Evolutionary conservation across 2,113 vertebrate genomes (phyloP), one percentile per base, ranked within the genome.

Genomic region (Cochlearius cochlearius): DNA sequence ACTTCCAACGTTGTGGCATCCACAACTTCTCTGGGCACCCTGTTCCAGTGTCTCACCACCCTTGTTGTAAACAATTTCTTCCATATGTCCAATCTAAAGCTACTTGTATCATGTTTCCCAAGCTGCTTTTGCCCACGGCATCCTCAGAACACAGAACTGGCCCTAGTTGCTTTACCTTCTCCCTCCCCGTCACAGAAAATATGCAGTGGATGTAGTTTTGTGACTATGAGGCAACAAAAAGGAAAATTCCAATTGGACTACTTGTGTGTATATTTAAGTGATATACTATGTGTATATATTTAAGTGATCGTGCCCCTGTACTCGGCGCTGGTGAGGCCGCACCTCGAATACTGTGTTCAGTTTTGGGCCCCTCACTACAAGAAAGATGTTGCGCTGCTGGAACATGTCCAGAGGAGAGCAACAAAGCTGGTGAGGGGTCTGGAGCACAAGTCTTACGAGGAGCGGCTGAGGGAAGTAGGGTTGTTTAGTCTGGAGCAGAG

Each of bases 51-150:
- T 36, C 15, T 71, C 20, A 26, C 3, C 7, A 74, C 3, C 3
- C 2, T 27, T 0, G 3, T 2, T 6, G 3, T 49, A 66, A 71
- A 85, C 41, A 69, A 9, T 6, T 0, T n/a, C 11, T 81, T 77
- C n/a, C 1, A 0, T 29, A 21, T 30, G 3, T 69, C 14, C 21
- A 62, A 2, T 36, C 10, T 59, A 68, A 89, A 84, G 36, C 41
- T 63, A 55, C 14, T 22, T 0, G 0, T 63, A 34, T 10, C 2
- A 1, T 34, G 0, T 7, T 56, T 83, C 15, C 26, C 18, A 80
- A 39, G 4, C 20, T 69, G 20, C 9, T 86, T 86, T 83, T 69
- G 29, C 39, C 38, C 20, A 29, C 1, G 2, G 12, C 15, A 77
- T 75, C 43, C n/a, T 79, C 30, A 36, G 66, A 58, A 66, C 4